Base-by-base conservation (phyloP, 2,797 vertebrate genomes). In the Furcifer pardalis region DNA sequence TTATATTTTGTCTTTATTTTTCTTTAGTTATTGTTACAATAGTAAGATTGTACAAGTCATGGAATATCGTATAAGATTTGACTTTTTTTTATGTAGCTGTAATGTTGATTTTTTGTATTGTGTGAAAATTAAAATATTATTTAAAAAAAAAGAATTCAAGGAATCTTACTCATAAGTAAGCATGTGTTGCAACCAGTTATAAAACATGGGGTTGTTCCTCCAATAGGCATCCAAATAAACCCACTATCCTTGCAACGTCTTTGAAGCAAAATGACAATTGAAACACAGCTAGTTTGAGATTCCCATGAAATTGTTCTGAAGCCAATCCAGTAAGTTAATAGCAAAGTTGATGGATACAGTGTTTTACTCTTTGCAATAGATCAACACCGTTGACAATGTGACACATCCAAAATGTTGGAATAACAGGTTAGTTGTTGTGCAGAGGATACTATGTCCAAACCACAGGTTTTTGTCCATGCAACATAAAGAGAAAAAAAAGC, bases 391-490 rank as follows among this genome's bases (percentile, higher is more conserved):
- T 85, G 40, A 2, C 1, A 32, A 69, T 46, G 32, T 46, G 74
- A 1, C n/a, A 19, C 5, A 4, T 0, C 0, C 35, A 52, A 83
- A 66, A 89, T 1, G 84, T 68, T 74, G 68, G 79, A 89, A 56
- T 8, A 71, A 82, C 77, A 86, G 56, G 88, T 60, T 19, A 71
- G 25, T 77, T 72, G 44, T 56, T 81, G 85, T 89, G 30, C 87
- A 89, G 66, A 89, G 27, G 84, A 88, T 89, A 90, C 87, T 85
- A 82, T 91, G 86, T 83, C 91, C 86, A 84, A 80, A 84, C 88
- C 90, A 85, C 88, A 91, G 89, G 87, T 25, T 92, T 79, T 87
- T 86, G 84, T 77, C 89, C 85, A 81, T 83, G 87, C 27, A 79
- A 90, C 85, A 40, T 79, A 81, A 77, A 88, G 52, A 71, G 71